Percentiles rank a stretch among this genome's conserved stretches.
Evolutionary conservation across 2,113 vertebrate genomes (phyloP).

Genomic region (Protomyctophum bolini): DNA sequence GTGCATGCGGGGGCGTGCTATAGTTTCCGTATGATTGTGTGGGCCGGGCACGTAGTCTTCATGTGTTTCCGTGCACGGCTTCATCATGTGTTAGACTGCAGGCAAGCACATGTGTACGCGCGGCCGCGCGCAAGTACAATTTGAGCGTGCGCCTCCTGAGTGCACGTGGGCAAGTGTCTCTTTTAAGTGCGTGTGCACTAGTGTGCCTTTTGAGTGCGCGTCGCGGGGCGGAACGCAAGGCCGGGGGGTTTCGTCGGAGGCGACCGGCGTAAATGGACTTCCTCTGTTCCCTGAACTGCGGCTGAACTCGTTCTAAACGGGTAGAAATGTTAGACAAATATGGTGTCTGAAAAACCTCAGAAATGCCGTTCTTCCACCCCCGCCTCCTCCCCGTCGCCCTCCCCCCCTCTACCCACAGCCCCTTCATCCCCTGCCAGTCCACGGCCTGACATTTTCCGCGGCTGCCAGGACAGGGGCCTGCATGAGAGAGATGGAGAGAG

Average conservation of each 20-base stretch:
- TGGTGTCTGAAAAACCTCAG: slow-evolving; percentile 56
- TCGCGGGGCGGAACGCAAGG: slow-evolving; percentile 27
- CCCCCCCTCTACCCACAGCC: slow-evolving; percentile 41
- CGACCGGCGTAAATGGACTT: slow-evolving; percentile 51
- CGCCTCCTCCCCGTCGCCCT: slow-evolving; percentile 5
- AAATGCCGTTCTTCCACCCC: slow-evolving; percentile 55
- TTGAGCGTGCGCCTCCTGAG: no score
- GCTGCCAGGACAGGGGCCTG: slow-evolving; percentile 46
- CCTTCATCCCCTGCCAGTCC: slow-evolving; percentile 72
- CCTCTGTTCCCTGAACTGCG: slow-evolving; percentile 69
- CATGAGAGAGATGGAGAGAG: slow-evolving; percentile 33
- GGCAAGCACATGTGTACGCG: not conserved
- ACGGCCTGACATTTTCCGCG: slow-evolving; percentile 64
- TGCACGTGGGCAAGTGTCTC: not conserved
- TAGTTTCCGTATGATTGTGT: no score
- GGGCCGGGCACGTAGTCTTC: no score
- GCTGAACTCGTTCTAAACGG: slow-evolving; percentile 69
- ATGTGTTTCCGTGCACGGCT: no score
- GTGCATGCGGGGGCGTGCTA: no score
- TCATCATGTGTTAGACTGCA: not conserved
- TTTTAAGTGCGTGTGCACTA: not conserved
- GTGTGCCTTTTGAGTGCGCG: not conserved
- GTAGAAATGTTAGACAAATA: slow-evolving; percentile 70
- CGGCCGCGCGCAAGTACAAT: not conserved
- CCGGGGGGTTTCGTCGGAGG: slow-evolving; percentile 30